Evolutionary conservation across 2,797 vertebrate genomes (phyloP), one percentile per base, ranked within the genome.

Genomic region (Miichthys miiuy): DNA sequence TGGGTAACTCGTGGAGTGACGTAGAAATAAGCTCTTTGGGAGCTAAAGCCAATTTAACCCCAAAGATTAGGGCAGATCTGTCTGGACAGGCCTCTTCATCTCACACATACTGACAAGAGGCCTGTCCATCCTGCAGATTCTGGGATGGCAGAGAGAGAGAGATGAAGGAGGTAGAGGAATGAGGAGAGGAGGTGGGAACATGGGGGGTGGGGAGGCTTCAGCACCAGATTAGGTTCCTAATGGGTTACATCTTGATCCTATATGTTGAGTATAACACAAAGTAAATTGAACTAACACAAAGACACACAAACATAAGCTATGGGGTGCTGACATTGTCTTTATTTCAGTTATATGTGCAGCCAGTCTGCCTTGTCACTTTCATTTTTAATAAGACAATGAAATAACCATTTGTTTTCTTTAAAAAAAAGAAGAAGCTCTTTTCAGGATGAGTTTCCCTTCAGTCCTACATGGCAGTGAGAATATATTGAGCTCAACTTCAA

Each of bases 31-130:
- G 95, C 95, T 95, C 94, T 95, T 96, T 96, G 95, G 90, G 58
- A 92, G 80, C 83, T 93, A 95, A 96, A 96, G 95, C 95, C 95
- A 96, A 96, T 96, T 96, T 96, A 88, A 79, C 71, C 79, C 81
- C 82, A 87, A 91, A 94, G 95, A 95, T 96, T 94, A 95, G 86
- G 81, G 69, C 88, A 93, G 94, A 95, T 92, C 93, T 94, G 94
- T 94, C 93, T 94, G 92, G 89, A 79, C 89, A 92, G 87, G 87
- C 77, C 64, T 64, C 67, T 57, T 18, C 70, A 75, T 66, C 67
- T 61, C 70, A 55, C 79, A 67, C 66, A 79, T 79, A 64, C 75
- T 38, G 64, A 41, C 14, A 69, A 18, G 58, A 78, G 57, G 10
- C 21, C 52, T 63, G 77, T 73, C 34, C 73, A 65, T 75, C 52